These are phyloP conservation scores for Invenusta paracnida DNA, from an alignment of 2,888 invertebrate genomes.

Conservation along the genomic window DNA sequence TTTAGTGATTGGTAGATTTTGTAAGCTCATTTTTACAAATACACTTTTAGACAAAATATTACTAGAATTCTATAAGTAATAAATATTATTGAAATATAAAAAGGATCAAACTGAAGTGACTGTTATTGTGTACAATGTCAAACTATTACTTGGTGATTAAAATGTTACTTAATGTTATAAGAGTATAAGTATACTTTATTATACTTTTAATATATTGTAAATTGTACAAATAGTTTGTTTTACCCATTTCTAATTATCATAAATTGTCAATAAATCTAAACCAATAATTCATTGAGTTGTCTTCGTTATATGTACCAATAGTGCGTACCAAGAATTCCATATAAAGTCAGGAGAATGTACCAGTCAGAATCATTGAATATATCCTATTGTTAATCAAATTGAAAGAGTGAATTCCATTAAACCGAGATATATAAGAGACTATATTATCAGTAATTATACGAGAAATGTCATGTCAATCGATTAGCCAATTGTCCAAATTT, in stretches of 20 bases:
- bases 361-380: constrained; percentile 1
- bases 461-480: too few species aligned
- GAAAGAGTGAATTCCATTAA: background rate
- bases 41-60: constrained; percentile 11
- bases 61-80: constrained; percentile 10
- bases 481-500: background rate
- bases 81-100: background rate
- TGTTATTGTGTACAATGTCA: background rate
- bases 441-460: too few species aligned
- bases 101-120: background rate
- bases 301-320: constrained; percentile 20
- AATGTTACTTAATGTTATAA: background rate
- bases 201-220: constrained; percentile 17
- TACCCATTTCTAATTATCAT: background rate
- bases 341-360: constrained; percentile 5
- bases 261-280: background rate
- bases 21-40: background rate
- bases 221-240: background rate
- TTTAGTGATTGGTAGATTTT: background rate
- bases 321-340: background rate
- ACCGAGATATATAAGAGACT: too few species aligned
- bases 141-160: constrained; percentile 13
- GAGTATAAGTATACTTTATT: background rate
- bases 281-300: background rate
- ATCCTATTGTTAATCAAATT: background rate